A percentile compares a stretch with the other conserved stretches of the same genome.
Conservation (phyloP, 2,797 vertebrate species). For the Danio albolineatus region DNA sequence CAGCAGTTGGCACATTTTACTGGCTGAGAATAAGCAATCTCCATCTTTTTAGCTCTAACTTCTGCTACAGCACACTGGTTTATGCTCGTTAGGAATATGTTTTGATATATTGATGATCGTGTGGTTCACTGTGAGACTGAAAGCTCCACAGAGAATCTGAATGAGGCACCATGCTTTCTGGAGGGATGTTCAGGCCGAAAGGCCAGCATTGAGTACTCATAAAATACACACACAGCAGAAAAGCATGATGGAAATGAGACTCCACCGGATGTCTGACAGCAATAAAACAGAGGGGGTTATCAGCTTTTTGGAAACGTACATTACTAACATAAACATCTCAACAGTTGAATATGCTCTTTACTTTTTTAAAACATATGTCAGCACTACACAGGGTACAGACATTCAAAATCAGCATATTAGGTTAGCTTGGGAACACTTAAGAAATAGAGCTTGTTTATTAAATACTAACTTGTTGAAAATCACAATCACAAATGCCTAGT, state of each 20-base stretch:
- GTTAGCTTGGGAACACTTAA: not conserved
- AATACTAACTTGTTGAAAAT: not conserved
- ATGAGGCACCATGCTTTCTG: not conserved
- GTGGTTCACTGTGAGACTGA: not conserved
- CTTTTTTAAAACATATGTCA: no score
- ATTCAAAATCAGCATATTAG: not conserved
- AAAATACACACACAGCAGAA: constrained; percentile 46
- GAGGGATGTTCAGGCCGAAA: not conserved
- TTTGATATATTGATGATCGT: constrained; percentile 8
- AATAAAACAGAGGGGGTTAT: constrained; percentile 46
- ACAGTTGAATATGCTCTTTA: not conserved
- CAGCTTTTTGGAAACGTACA: constrained; percentile 22
- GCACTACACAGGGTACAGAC: not conserved
- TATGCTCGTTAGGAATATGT: constrained; percentile 1
- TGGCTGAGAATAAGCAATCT: constrained; percentile 1
- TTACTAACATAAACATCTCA: not conserved
- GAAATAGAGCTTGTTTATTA: not conserved
- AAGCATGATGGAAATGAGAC: constrained; percentile 18
- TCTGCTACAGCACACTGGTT: not conserved
- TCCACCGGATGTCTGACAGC: constrained; percentile 37
- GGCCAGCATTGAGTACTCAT: not conserved
- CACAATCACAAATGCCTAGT: not conserved
- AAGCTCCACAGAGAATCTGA: not conserved
- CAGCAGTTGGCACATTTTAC: not conserved
- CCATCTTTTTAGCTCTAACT: constrained; percentile 1